A percentile compares a stretch with the other conserved stretches of the same genome.
phyloP scores from a whole-genome alignment of 2,113 vertebrate genomes.

The Hiodon tergisus region DNA sequence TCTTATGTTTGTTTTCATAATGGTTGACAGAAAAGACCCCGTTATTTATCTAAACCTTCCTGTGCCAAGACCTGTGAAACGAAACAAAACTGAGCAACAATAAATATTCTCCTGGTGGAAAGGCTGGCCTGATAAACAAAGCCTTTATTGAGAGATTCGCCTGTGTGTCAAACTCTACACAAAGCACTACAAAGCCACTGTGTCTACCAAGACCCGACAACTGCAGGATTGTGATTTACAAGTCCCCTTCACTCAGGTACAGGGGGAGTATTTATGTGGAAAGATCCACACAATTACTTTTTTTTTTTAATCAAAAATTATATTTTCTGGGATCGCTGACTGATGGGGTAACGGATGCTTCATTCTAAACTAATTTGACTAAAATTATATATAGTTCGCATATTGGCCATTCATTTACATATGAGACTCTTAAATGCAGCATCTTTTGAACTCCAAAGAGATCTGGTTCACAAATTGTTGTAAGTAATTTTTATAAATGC shows the following conservation, averaged over 20 bases:
- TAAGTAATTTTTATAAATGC: no score
- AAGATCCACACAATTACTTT: background rate
- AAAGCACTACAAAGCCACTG: background rate
- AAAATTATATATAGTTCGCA: background rate
- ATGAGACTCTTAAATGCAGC: no score
- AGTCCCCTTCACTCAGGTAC: background rate
- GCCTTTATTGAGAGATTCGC: background rate
- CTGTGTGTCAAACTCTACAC: background rate
- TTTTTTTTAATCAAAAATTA: background rate
- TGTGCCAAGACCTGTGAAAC: slow-evolving; percentile 15
- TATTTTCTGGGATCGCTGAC: no score
- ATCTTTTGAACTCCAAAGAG: no score
- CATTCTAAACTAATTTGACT: background rate
- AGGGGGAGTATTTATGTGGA: background rate
- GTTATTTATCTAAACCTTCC: slow-evolving; percentile 33
- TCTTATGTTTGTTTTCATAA: slow-evolving; percentile 23
- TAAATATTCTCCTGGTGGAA: slow-evolving; percentile 21
- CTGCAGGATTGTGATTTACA: background rate
- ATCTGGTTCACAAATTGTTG: no score
- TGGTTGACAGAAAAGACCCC: slow-evolving; percentile 20
- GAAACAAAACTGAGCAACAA: slow-evolving; percentile 19
- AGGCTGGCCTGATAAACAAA: slow-evolving; percentile 13
- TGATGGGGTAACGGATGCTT: no score
- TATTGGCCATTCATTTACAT: no score
- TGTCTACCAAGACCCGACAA: background rate